Conservation (phyloP, 2,113 vertebrate species). For the Mormoops blainvillei region DNA sequence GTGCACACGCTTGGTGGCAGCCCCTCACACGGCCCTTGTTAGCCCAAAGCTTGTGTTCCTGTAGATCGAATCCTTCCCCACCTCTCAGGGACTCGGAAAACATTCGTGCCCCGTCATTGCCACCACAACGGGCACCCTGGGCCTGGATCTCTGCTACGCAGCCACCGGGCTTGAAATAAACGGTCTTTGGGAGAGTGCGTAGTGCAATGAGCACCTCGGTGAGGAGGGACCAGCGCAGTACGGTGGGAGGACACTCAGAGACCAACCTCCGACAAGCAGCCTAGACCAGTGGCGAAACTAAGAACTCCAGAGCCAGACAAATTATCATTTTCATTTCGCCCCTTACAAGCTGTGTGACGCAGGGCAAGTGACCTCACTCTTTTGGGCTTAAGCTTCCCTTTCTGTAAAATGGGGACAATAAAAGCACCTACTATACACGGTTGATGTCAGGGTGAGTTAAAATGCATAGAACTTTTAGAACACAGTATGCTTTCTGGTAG, state of each 20-base stretch:
- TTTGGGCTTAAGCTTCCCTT: neutral
- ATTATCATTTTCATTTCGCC: neutral
- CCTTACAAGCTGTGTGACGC: neutral
- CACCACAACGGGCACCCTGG: neutral
- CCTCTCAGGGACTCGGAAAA: neutral
- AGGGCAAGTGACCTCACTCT: neutral
- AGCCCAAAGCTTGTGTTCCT: neutral
- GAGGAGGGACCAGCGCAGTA: neutral
- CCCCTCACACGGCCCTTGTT: fast-evolving
- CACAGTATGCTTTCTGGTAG: neutral
- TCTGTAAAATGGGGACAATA: neutral
- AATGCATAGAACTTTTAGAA: neutral
- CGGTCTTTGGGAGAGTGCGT: neutral
- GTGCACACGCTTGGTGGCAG: neutral
- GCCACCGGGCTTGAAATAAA: neutral
- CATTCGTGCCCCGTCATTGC: fast-evolving
- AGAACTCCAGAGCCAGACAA: neutral
- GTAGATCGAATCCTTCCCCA: neutral
- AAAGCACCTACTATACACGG: neutral
- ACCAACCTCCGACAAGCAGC: neutral
- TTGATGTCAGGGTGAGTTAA: neutral
- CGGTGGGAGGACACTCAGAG: neutral
- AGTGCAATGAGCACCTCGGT: neutral
- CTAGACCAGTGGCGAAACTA: neutral
- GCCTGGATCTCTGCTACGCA: fast-evolving